Percentiles rank a stretch among this genome's conserved stretches.
phyloP scores from a whole-genome alignment of 2,797 vertebrate species.

The Brachyalestes nurse region DNA sequence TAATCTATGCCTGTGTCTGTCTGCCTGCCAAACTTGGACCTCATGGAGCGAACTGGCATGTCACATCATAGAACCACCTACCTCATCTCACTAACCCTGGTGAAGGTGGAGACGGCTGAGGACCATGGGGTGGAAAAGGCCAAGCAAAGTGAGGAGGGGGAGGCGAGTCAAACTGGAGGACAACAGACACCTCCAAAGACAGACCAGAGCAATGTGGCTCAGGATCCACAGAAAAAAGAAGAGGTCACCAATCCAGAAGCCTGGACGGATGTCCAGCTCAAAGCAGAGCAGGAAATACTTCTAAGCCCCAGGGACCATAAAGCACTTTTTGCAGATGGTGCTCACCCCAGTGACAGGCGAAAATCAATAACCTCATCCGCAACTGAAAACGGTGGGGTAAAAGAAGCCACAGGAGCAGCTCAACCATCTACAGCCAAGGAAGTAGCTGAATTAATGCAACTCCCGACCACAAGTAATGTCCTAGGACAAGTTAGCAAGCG shows the following conservation, averaged over 20 bases:
- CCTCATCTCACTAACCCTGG: conserved; percentile 96
- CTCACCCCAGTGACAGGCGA: conserved; percentile 54
- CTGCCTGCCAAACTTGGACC: conserved; percentile 77
- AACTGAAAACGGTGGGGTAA: conserved; percentile 51
- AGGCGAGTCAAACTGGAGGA: conserved; percentile 58
- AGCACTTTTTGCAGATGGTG: conserved; percentile 52
- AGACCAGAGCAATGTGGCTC: conserved; percentile 42
- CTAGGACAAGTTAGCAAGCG: conserved; percentile 70
- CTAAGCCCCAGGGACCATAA: conserved; percentile 60
- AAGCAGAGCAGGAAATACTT: conserved; percentile 60
- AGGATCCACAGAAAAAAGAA: conserved; percentile 51
- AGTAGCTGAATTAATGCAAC: conserved; percentile 60
- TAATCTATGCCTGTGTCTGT: conserved; percentile 56
- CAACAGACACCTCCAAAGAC: conserved; percentile 26
- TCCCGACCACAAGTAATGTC: conserved; percentile 67
- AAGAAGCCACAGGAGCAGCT: conserved; percentile 54
- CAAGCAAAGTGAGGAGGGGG: conserved; percentile 63
- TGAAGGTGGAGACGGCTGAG: conserved; percentile 92
- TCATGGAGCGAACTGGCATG: conserved; percentile 89
- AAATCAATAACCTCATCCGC: conserved; percentile 64
- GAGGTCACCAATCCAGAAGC: conserved; percentile 62
- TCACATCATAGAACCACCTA: conserved; percentile 95
- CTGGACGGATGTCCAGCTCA: conserved; percentile 51
- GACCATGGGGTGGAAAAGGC: conserved; percentile 75
- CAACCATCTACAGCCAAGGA: conserved; percentile 58